Evolutionary conservation across 2,797 vertebrate species (phyloP).

Genomic region (Peromyscus aztecus): DNA sequence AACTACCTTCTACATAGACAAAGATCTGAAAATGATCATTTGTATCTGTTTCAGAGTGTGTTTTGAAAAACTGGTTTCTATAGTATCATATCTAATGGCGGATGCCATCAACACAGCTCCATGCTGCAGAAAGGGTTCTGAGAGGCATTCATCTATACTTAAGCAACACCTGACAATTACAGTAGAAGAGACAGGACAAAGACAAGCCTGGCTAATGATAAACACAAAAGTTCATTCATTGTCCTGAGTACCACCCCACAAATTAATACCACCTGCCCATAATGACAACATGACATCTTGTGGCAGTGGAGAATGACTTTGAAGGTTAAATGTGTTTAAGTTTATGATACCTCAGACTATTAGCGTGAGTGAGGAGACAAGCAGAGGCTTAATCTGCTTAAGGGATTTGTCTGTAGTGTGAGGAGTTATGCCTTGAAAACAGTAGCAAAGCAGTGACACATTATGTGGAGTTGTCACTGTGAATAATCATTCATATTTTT

Average conservation of each 20-base stretch:
- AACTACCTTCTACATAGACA: slow-evolving; percentile 92
- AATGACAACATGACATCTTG: neutral
- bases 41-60: slow-evolving; percentile 89
- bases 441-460: neutral
- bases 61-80: slow-evolving; percentile 88
- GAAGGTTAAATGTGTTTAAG: neutral
- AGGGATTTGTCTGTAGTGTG: neutral
- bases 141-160: slow-evolving; percentile 90
- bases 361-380: neutral
- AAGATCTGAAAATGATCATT: slow-evolving; percentile 91
- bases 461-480: slow-evolving; percentile 24
- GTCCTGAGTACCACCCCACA: neutral
- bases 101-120: slow-evolving; percentile 89
- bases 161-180: slow-evolving; percentile 90
- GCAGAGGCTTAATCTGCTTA: neutral
- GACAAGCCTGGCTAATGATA: neutral
- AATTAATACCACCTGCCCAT: neutral
- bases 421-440: neutral
- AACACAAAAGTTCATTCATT: neutral
- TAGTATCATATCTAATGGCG: slow-evolving; percentile 90
- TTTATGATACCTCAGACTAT: neutral
- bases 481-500: neutral
- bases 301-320: neutral
- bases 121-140: slow-evolving; percentile 89
- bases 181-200: slow-evolving; percentile 50